Evolutionary conservation across 2,797 vertebrate genomes (phyloP).

Genomic region (Allobates femoralis): DNA sequence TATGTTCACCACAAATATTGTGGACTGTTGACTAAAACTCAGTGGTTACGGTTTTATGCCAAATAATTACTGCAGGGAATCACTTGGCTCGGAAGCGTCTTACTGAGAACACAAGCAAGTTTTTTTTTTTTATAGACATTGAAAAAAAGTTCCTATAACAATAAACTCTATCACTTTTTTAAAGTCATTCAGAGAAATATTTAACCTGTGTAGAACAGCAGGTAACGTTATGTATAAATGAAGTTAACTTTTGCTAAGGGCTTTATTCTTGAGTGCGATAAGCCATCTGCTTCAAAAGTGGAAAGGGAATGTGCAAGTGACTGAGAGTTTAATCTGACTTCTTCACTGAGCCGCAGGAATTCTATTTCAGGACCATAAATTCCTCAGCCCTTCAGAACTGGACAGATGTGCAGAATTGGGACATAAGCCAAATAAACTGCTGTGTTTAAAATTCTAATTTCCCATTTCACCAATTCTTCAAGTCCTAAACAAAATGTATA

Average conservation of each 20-base stretch:
- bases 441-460: conserved; percentile 59
- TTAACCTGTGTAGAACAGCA: conserved; percentile 55
- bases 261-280: conserved; percentile 40
- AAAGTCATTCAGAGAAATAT: conserved; percentile 9
- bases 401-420: conserved; percentile 52
- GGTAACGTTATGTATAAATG: conserved; percentile 42
- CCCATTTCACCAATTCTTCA: conserved; percentile 39
- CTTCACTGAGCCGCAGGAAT: conserved; percentile 48
- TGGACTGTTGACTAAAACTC: conserved; percentile 37
- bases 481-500: conserved; percentile 35
- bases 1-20: conserved; percentile 51
- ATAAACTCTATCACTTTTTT: conserved; percentile 44
- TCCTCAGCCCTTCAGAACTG: conserved; percentile 40
- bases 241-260: conserved; percentile 47
- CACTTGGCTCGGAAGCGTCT: conserved; percentile 34
- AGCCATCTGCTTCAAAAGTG: conserved; percentile 52
- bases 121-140: conserved; percentile 15
- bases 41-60: conserved; percentile 41
- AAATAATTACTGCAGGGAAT: conserved; percentile 42
- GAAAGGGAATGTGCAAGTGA: conserved; percentile 43
- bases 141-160: conserved; percentile 12
- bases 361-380: conserved; percentile 59
- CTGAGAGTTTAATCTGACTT: conserved; percentile 52
- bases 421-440: conserved; percentile 40
- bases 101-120: background rate